Evolutionary conservation across 2,888 invertebrate species (phyloP), one percentile per base, ranked within the genome.

Genomic region (Steinernema carpocapsae): DNA sequence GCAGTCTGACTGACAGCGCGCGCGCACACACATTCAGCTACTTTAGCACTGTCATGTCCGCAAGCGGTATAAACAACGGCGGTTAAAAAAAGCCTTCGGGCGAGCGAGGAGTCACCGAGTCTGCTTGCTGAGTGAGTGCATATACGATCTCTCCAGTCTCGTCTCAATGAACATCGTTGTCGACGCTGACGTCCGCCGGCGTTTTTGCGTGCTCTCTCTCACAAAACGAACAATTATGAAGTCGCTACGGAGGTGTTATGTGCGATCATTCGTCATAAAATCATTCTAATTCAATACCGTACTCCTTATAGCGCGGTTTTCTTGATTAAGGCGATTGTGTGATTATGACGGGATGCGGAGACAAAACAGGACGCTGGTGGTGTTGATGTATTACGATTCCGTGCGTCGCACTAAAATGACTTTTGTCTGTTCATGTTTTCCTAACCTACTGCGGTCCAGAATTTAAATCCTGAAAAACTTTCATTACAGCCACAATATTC

Each of bases 1-100:
- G 64, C 64, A 64, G 64, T 64, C 64, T 64, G 64, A 29, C 32
- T 64, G 64, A 64, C 64, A 64, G 64, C 64, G 26, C 4, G 12
- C 24, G 56, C 4, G 12, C 24, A 22, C 56, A 56, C 37, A 37
- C 37, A 37, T 37, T 37, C 10, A 37, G 37, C 37, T 37, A 37
- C 10, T 37, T 3, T 37, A 37, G 37, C 37, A 37, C 37, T 10
- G 37, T 37, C 37, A 6, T 37, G 37, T 37, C 37, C 37, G 37
- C 10, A 6, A 7, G 26, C 26, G 56, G 4, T 26, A 24, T 56
- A 64, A 29, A 64, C 17, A 64, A 64, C 32, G 64, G 64, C 64
- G 32, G 10, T 4, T 22, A 7, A 19, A 56, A 56, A 56, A 56
- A 56, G 56, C 56, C 22, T 19, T 26, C 22, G 3, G 3, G 56